phyloP scores from a whole-genome alignment of 2,888 invertebrate genomes.

The Dorcus parallelipipedus region DNA sequence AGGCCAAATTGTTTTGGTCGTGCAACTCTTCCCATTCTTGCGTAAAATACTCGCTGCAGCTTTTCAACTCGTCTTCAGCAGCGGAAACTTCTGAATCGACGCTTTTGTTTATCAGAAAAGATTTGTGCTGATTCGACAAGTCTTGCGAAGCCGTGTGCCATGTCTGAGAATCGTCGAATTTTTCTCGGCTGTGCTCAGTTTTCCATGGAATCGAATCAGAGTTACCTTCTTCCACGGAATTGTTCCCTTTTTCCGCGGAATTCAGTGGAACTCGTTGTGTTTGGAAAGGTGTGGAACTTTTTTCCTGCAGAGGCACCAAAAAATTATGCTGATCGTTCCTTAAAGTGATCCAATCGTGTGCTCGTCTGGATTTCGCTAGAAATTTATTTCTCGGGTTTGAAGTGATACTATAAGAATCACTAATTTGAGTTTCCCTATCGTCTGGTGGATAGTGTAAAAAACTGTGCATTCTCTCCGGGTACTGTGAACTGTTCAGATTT shows the following conservation, averaged over 20 bases:
- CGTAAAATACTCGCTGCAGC: constrained; percentile 9
- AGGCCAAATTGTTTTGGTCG: neutral
- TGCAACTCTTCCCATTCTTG: constrained; percentile 7
- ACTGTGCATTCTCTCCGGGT: no score
- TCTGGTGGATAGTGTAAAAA: no score
- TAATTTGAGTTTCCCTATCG: no score
- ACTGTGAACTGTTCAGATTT: no score
- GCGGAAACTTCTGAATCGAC: constrained; percentile 5
- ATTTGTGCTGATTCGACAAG: neutral
- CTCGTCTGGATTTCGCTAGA: no score
- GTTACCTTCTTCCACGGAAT: no score
- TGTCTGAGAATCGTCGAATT: neutral
- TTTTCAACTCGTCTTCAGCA: constrained; percentile 5
- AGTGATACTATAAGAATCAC: no score
- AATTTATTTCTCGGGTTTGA: no score
- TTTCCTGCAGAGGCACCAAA: constrained; percentile 15
- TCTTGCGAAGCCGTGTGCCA: neutral
- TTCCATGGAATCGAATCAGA: neutral
- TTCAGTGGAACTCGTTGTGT: no score
- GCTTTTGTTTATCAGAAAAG: neutral
- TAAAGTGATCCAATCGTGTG: no score
- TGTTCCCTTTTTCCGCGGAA: no score
- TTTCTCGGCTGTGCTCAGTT: neutral
- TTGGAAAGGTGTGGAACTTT: constrained; percentile 21
- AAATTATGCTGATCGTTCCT: constrained; percentile 12